Evolutionary conservation across 2,888 invertebrate species (phyloP).

Genomic region (Macroteleia sp.): DNA sequence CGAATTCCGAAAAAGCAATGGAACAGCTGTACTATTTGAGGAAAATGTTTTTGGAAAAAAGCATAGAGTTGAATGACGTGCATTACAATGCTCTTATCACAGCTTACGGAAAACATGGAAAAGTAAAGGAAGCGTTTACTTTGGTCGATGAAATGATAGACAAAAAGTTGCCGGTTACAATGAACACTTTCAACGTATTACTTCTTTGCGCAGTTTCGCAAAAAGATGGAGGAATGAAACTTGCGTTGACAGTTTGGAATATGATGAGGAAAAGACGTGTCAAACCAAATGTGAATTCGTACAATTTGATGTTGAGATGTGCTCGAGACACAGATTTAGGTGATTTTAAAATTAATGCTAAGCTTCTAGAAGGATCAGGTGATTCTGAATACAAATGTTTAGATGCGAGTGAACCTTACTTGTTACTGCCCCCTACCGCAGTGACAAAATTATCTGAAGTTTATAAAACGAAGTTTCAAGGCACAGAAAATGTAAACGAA

Average conservation of each 20-base stretch:
- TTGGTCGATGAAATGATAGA: constrained; percentile 93
- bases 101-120: constrained; percentile 94
- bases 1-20: constrained; percentile 88
- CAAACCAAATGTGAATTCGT: constrained; percentile 89
- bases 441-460: no score
- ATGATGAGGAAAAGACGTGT: constrained; percentile 89
- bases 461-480: no score
- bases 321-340: constrained; percentile 88
- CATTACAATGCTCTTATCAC: constrained; percentile 96
- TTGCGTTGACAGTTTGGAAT: constrained; percentile 94
- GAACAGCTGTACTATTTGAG: constrained; percentile 88
- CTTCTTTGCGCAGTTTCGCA: constrained; percentile 93
- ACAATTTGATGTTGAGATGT: constrained; percentile 92
- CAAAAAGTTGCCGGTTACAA: constrained; percentile 86
- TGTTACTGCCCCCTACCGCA: no score
- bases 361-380: not conserved
- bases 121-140: constrained; percentile 90
- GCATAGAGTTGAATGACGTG: constrained; percentile 88
- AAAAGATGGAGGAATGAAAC: constrained; percentile 90
- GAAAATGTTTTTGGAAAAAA: constrained; percentile 88
- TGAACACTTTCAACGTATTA: constrained; percentile 91
- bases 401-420: not conserved
- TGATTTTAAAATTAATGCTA: constrained; percentile 15
- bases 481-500: no score
- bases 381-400: not conserved